These are phyloP conservation scores for Dynastes grantii DNA, from an alignment of 2,888 invertebrate genomes.

Conservation along the genomic window DNA sequence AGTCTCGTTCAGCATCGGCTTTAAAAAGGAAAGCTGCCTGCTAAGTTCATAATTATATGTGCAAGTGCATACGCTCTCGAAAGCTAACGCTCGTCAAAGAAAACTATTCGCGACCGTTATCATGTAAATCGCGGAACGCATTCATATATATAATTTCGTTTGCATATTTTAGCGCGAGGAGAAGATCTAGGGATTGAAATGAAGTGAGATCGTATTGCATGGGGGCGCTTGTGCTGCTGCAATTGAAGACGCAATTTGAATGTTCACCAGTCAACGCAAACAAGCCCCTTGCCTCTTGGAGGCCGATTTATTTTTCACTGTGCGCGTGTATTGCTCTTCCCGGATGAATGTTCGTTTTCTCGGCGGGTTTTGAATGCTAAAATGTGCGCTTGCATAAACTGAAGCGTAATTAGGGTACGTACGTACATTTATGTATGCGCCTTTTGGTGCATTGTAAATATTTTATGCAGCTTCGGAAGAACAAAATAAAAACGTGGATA, in stretches of 20 bases:
- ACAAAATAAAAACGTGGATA: too few relatives aligned
- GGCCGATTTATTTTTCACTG: constrained; percentile 4
- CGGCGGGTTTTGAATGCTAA: background rate
- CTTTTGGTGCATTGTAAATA: too few relatives aligned
- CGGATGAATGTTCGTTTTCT: constrained; percentile 21
- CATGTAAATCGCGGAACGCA: too few relatives aligned
- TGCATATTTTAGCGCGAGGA: background rate
- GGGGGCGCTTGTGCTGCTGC: background rate
- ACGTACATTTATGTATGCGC: background rate
- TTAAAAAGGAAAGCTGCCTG: too few relatives aligned
- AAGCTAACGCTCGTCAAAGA: too few relatives aligned
- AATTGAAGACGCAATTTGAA: constrained; percentile 16
- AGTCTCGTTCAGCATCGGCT: too few relatives aligned
- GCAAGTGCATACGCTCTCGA: too few relatives aligned
- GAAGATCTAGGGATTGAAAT: constrained; percentile 9
- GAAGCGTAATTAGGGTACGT: background rate
- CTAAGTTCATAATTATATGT: too few relatives aligned
- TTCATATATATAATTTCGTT: background rate
- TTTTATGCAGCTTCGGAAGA: too few relatives aligned
- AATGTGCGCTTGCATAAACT: background rate
- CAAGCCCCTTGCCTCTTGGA: constrained; percentile 23
- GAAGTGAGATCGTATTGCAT: background rate
- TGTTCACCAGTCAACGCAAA: constrained; percentile 29
- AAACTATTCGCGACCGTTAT: too few relatives aligned
- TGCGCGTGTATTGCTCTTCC: background rate